Conservation (phyloP, 2,797 vertebrate species). For the Mus spretus region DNA sequence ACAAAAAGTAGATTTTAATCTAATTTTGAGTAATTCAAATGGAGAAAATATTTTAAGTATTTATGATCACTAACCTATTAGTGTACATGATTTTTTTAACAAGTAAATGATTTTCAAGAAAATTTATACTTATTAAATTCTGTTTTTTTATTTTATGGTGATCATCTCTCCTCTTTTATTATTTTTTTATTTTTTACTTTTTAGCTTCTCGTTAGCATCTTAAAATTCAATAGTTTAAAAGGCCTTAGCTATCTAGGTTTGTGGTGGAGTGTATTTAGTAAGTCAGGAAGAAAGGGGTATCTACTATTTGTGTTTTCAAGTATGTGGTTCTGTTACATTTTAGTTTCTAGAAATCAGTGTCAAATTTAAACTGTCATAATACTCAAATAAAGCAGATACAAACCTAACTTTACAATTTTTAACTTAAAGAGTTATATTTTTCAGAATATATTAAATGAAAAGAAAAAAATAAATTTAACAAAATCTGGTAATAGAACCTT, state of each 20-base stretch:
- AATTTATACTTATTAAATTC: not conserved
- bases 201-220: not conserved
- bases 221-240: not conserved
- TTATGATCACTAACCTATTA: slow-evolving; percentile 16
- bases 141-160: not conserved
- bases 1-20: not conserved
- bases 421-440: not conserved
- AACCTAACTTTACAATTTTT: not conserved
- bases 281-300: not conserved
- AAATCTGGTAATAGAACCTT: not conserved
- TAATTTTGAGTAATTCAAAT: slow-evolving; percentile 28
- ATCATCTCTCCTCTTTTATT: not conserved
- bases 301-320: not conserved
- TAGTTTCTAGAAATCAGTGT: not conserved
- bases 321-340: not conserved
- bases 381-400: not conserved
- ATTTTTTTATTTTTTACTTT: no score
- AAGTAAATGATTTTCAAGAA: not conserved
- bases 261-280: not conserved
- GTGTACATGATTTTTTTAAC: not conserved
- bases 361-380: not conserved
- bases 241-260: not conserved
- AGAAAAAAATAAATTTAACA: not conserved
- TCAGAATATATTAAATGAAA: not conserved
- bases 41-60: not conserved